Evolutionary conservation across 2,888 invertebrate genomes (phyloP), one percentile per base, ranked within the genome.

Genomic region (Imbricaverruca yamaguchii): DNA sequence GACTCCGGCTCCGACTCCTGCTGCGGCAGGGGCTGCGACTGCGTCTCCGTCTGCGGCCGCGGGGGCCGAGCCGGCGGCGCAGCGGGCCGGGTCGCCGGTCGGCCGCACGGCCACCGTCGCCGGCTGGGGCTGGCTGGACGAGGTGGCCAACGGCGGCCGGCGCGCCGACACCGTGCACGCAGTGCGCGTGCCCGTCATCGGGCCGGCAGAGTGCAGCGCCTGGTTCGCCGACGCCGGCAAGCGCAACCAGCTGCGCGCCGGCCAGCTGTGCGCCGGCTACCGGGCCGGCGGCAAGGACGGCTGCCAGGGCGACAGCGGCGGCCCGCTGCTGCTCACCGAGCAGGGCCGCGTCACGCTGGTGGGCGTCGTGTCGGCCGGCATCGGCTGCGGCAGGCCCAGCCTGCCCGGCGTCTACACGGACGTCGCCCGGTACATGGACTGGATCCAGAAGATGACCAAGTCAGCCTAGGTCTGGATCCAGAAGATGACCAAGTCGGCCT

Each of bases 221-320:
- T 84, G 85, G 84, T 86, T 84, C 81, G 78, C 83, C 13, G 82
- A 83, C 67, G 85, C 85, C 18, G 85, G 84, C n/a, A 83, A 84
- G 59, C 82, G 81, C 61, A 81, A 85, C 57, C 82, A 80, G 9
- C 84, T 85, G 80, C 82, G 84, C 25, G 81, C 83, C 12, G 82
- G 83, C n/a, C 84, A 86, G 56, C 84, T 86, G 25, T 86, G 86
- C 81, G 86, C 86, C 21, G 86, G 86, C 12, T 85, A 83, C 81
- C 83, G 83, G 77, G 83, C 85, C 53, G 86, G 86, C 13, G 84
- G 84, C 13, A 83, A 82, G 56, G 86, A 86, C 82, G 84, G 85
- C 23, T 86, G 86, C 80, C 84, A 85, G 82, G 86, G 85, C 63
- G 86, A 86, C 80, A 85, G 85, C 12, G 86, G 86, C 25, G 85